These are phyloP conservation scores for Baryphthengus martii DNA, from an alignment of 2,113 vertebrate genomes.

Conservation along the genomic window DNA sequence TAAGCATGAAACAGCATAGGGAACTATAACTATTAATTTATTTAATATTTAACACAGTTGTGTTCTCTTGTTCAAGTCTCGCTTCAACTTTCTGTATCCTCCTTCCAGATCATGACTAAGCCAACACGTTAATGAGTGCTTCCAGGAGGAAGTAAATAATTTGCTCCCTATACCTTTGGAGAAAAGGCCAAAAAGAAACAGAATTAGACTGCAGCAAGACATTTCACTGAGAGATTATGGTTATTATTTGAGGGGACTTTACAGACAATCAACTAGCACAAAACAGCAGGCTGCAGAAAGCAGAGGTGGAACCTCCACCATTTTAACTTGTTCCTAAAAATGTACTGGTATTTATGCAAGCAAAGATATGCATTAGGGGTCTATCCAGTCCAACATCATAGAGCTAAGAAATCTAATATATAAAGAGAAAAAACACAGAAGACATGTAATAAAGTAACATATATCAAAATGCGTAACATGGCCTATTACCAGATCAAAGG, in stretches of 20 bases:
- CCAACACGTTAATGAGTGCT: not conserved
- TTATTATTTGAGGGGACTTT: not conserved
- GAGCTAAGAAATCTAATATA: not conserved
- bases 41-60: not conserved
- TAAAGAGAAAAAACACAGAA: not conserved
- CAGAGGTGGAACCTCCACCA: accelerated
- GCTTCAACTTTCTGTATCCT: not conserved
- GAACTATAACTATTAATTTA: not conserved
- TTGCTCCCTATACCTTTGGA: not conserved
- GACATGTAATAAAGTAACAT: not conserved
- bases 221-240: not conserved
- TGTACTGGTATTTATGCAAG: not conserved
- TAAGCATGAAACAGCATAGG: not conserved
- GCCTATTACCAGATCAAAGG: not conserved
- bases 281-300: not conserved
- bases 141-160: not conserved
- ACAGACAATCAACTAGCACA: not conserved
- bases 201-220: not conserved
- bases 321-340: not conserved
- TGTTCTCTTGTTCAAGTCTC: not conserved
- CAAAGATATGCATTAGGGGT: not conserved
- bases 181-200: not conserved
- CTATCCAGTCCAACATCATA: not conserved
- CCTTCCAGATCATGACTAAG: not conserved
- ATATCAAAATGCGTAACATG: not conserved